Evolutionary conservation across 2,888 invertebrate genomes (phyloP), one percentile per base, ranked within the genome.

Genomic region (Xestia c-nigrum): DNA sequence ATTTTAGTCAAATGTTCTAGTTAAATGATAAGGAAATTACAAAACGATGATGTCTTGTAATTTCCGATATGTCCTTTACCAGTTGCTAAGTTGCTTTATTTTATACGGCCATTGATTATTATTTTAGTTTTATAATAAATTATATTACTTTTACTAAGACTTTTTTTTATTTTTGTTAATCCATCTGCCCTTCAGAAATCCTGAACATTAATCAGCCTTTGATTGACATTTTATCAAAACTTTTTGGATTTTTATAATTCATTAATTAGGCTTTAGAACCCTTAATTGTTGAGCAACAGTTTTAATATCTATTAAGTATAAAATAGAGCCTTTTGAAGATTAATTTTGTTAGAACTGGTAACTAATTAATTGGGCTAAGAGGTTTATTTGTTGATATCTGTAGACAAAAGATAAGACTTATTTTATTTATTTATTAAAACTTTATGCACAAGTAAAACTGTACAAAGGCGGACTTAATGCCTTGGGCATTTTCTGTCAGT

Each of bases 51-150:
- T 1, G 10, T 74, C 9, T 38, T 59, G 24, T 3, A 5, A 5
- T 46, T 24, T 1, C 16, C 3, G 9, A 5, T 16, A 1, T 40
- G 21, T 9, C 50, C 9, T 21, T 16, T n/a, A 38, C 3, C 21
- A 77, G 38, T 78, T 78, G 5, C 64, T 68, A 67, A 67, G 46
- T 64, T 31, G 68, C 0, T 59, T 52, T 52, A 31, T 31, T 31
- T 31, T 72, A 52, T 72, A 80, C 57, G 72, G 73, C 31, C 52
- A 47, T 72, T 55, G 10, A 55, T 59, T 52, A 61, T 61, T 43
- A 40, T 50, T 73, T 65, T 31, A 80, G 31, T 55, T 52, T 61
- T 19, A 9, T 75, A 82, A 80, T 71, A 84, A 80, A 81, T 80
- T 69, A 61, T 73, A 10, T 50, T 74, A 55, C 46, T 63, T 70